Evolutionary conservation across 2,797 vertebrate species (phyloP), one percentile per base, ranked within the genome.

Genomic region (Acipenser transmontanus): DNA sequence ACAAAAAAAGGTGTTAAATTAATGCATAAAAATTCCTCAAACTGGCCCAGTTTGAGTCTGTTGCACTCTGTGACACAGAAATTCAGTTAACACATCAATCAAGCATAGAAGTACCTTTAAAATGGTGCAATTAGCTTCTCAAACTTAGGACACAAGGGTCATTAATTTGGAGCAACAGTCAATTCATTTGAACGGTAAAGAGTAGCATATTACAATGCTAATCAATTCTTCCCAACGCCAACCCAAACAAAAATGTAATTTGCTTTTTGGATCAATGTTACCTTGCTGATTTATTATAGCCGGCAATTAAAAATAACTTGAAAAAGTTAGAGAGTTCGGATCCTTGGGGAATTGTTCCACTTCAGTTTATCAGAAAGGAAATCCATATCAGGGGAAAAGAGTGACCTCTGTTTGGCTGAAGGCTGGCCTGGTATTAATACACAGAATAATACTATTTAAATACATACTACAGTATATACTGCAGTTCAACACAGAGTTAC

Each of bases 211-310:
- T n/a, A n/a, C 12, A 57, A 57, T n/a, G 54, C 12, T 57, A n/a
- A n/a, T 34, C 34, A 34, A 34, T 34, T 34, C 7, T 57, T 11
- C 9, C 14, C 54, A 14, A 13, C 12, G 2, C 14, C 54, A 11
- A n/a, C 14, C 12, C 12, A n/a, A 7, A 11, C 14, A n/a, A 57
- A n/a, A 57, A 7, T 57, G n/a, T 57, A 57, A n/a, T 57, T 7
- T 57, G 54, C 54, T n/a, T 11, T 57, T 57, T 57, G 34, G 54
- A 57, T n/a, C 54, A n/a, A 57, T 57, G 54, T 11, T 57, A n/a
- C 12, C 12, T 7, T 14, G 54, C 54, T 7, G 54, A n/a, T 57
- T n/a, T n/a, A 57, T 11, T n/a, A 14, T n/a, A 57, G 54, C 54
- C 12, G 7, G 54, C 54, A 57, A 57, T 57, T 57, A 57, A 57